Conservation (phyloP, 2,113 vertebrate genomes). For the Scolopax mira region DNA sequence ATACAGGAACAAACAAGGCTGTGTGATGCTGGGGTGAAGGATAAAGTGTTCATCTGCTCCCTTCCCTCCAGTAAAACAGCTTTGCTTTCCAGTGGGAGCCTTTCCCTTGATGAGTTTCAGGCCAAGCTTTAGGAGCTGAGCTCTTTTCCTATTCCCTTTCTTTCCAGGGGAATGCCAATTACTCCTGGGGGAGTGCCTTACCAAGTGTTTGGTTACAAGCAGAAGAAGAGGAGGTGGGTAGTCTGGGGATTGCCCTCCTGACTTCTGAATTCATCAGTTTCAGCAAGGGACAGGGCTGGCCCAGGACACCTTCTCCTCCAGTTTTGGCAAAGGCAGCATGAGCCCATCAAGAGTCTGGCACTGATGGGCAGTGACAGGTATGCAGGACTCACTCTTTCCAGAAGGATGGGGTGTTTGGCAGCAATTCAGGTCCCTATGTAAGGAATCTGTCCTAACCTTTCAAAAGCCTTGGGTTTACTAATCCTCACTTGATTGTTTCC, state of each 20-base stretch:
- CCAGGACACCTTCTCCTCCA: neutral
- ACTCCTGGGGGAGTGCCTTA: neutral
- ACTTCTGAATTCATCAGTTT: neutral
- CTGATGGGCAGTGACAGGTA: neutral
- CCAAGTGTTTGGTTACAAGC: neutral
- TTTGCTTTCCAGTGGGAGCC: neutral
- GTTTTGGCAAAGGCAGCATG: neutral
- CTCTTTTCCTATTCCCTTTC: neutral
- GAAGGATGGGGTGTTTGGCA: neutral
- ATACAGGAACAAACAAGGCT: neutral
- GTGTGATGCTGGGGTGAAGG: neutral
- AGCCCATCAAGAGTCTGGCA: neutral
- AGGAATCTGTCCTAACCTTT: neutral
- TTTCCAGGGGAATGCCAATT: neutral
- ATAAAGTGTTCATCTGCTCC: neutral
- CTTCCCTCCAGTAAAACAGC: neutral
- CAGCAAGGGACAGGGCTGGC: neutral
- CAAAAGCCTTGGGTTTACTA: neutral
- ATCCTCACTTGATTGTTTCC: constrained; percentile 1
- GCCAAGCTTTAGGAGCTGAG: neutral
- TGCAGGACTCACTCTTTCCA: neutral
- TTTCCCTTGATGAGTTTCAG: neutral
- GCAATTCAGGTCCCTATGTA: neutral
- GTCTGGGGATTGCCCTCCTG: neutral
- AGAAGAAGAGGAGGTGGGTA: neutral